Percentiles rank a stretch among this genome's conserved stretches.
phyloP scores from a whole-genome alignment of 2,888 invertebrate species.

The Timema podura region DNA sequence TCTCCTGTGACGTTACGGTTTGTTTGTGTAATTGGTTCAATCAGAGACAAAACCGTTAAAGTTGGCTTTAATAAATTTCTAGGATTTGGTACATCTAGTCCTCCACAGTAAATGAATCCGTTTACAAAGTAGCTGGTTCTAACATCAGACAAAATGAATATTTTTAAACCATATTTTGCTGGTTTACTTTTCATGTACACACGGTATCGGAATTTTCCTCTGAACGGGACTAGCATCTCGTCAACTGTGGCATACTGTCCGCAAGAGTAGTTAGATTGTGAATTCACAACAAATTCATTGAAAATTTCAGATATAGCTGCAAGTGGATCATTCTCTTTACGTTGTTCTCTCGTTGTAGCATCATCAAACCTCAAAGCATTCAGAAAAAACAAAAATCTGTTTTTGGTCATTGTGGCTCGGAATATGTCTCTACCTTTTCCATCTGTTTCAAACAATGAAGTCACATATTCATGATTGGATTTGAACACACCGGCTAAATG shows the following conservation, averaged over 20 bases:
- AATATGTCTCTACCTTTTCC: background rate
- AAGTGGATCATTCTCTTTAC: background rate
- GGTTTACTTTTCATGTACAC: background rate
- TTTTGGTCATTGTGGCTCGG: background rate
- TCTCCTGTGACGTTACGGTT: background rate
- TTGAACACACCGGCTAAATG: constrained; percentile 1
- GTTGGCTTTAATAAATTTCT: background rate
- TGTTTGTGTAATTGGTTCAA: background rate
- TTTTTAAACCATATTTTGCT: background rate
- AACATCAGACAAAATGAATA: background rate
- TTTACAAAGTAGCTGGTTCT: background rate
- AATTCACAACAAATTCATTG: background rate
- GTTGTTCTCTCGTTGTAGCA: background rate
- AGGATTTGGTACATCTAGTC: background rate
- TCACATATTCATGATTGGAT: background rate
- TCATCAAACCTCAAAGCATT: background rate
- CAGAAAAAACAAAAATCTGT: background rate
- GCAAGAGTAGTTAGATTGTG: background rate
- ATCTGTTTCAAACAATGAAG: background rate
- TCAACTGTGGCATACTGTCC: background rate
- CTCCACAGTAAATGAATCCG: background rate
- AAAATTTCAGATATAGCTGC: background rate
- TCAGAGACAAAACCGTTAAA: background rate
- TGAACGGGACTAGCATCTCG: too few relatives aligned
- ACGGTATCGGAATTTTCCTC: background rate